Evolutionary conservation across 2,888 invertebrate species (phyloP).

Genomic region (Altica lythri): DNA sequence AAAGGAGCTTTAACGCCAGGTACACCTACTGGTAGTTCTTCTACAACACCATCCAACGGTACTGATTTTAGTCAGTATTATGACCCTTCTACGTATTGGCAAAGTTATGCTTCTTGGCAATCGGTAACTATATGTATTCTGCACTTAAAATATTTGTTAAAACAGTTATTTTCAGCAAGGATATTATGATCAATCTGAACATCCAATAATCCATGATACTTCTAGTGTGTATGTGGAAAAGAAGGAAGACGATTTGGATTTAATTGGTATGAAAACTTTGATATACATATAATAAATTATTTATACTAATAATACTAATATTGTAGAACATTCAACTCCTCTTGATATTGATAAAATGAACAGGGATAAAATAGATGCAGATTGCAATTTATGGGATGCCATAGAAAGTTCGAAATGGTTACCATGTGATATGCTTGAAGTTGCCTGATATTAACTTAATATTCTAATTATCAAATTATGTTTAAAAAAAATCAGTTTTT

Average conservation of each 20-base stretch:
- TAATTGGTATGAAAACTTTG: conserved; percentile 77
- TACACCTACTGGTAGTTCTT: conserved; percentile 49
- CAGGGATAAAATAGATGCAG: conserved; percentile 75
- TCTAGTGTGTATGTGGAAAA: conserved; percentile 45
- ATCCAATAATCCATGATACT: conserved; percentile 28
- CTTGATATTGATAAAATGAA: conserved; percentile 79
- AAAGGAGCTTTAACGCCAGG: conserved; percentile 61
- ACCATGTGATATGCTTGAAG: conserved; percentile 74
- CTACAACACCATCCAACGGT: conserved; percentile 45
- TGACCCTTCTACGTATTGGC: conserved; percentile 85
- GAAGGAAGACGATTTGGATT: conserved; percentile 70
- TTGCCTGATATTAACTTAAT: no score
- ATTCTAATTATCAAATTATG: no score
- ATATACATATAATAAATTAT: no score
- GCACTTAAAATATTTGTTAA: not conserved
- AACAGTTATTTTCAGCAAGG: conserved; percentile 51
- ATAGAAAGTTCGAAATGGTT: conserved; percentile 84
- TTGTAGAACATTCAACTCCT: conserved; percentile 74
- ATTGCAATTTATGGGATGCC: conserved; percentile 79
- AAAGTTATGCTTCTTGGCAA: conserved; percentile 81
- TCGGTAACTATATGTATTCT: conserved; percentile 37
- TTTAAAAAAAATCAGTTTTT: no score
- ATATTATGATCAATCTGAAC: conserved; percentile 56
- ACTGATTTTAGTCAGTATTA: conserved; percentile 78
- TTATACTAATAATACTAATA: no score